Conservation (phyloP, 2,797 vertebrate species). For the Otus scops region DNA sequence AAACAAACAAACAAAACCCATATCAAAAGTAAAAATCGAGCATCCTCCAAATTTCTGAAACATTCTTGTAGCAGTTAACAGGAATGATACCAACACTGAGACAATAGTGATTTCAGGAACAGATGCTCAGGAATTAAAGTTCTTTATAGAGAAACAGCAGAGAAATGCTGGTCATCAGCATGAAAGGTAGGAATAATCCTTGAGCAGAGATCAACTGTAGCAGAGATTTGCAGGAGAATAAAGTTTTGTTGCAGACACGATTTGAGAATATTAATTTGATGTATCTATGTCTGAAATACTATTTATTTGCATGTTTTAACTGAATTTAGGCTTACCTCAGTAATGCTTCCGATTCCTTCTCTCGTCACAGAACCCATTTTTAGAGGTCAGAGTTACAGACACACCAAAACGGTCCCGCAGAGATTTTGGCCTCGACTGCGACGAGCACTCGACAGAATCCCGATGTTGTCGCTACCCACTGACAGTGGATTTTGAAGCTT, state of each 20-base stretch:
- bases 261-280: not conserved
- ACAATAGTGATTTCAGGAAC: not conserved
- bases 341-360: not conserved
- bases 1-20: not conserved
- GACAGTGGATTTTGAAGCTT: slow-evolving; percentile 95
- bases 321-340: not conserved
- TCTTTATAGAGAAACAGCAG: not conserved
- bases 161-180: not conserved
- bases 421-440: slow-evolving; percentile 92
- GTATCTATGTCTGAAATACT: not conserved
- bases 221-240: not conserved
- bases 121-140: not conserved
- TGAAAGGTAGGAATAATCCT: not conserved
- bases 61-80: not conserved
- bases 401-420: slow-evolving; percentile 86
- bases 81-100: not conserved
- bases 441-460: slow-evolving; percentile 91
- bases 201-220: not conserved
- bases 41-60: not conserved
- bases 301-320: not conserved
- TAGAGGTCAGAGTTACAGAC: slow-evolving; percentile 95
- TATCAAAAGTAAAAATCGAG: not conserved
- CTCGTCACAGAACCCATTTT: slow-evolving; percentile 88
- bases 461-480: slow-evolving; percentile 94
- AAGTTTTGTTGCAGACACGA: not conserved